Evolutionary conservation across 2,797 vertebrate species (phyloP), one percentile per base, ranked within the genome.

Genomic region (Gastrophryne carolinensis): DNA sequence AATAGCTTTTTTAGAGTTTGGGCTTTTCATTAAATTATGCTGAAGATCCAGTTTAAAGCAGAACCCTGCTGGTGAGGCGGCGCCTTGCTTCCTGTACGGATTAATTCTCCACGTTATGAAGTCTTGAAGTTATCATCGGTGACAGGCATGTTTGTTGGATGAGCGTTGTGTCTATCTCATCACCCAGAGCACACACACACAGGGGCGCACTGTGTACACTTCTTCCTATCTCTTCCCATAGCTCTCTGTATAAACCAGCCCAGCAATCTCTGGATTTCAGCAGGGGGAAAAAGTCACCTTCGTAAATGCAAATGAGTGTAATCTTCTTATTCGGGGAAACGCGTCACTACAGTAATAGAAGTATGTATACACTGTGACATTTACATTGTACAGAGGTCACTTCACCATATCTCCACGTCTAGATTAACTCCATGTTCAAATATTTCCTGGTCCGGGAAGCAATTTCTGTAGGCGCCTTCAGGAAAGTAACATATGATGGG

Each of bases 261-360:
- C 2, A 9, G 11, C 52, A 57, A 44, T 73, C 65, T 39, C 61
- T 65, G 65, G 65, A 73, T 73, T 73, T 56, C 39, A 47, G 35
- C 27, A 34, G 35, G n/a, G 26, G 27, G 19, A 29, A 44, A 57
- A 73, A 73, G 72, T 63, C 49, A 54, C 72, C 72, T 65, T 57
- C 37, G 50, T 41, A 9, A 54, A 26, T 34, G 23, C 23, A 54
- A 39, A 19, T 53, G 49, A 35, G 27, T 15, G 11, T 8, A 24
- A 34, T 23, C 63, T 35, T 44, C 7, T 30, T 52, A 35, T 39
- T 37, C 17, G 39, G n/a, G 17, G 32, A 15, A 15, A 65, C 2
- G 32, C 19, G 17, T 21, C 9, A 66, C 12, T 15, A 10, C 2
- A 11, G 32, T 8, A 37, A 2, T 6, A 2, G 39, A 44, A n/a